Evolutionary conservation across 2,113 vertebrate genomes (phyloP), one percentile per base, ranked within the genome.

Genomic region (Setophaga petechia): DNA sequence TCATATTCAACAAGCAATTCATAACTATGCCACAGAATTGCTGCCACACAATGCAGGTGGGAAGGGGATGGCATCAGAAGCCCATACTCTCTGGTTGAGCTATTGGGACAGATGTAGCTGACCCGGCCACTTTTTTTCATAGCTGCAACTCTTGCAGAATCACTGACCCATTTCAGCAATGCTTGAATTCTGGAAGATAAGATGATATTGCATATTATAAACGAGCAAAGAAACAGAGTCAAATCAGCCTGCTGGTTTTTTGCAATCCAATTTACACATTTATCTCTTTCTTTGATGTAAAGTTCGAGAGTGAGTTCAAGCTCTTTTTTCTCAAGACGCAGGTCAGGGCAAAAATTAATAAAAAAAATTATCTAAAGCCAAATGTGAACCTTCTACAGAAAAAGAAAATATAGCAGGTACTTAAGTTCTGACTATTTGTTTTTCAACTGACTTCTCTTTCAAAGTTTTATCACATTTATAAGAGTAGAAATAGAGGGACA

Each of bases 31-130:
- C 99, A 99, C 74, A 99, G 84, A 97, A 99, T 98, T 44, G 99
- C 99, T 18, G 99, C 99, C 35, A 99, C 99, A 2, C 99, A 99
- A 97, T 99, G 99, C 93, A 99, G 97, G 94, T 99, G 99, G 69
- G 99, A 99, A 27, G 99, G 99, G 6, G 99, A 99, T 3, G 99
- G 99, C 99, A 99, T 99, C 79, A 99, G 96, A 62, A 99, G 99
- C 63, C 99, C 99, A 35, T 99, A 99, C 84, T 99, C 99, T 81
- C 98, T 96, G 5, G 98, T 89, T 5, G 98, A 99, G 94, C 97
- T 97, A 30, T 95, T 97, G 15, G 98, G 97, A 52, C 97, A 97
- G 47, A 97, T 46, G 82, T 98, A 99, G 91, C 98, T 98, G 91
- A 98, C 95, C 9, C 98, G 98, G 41, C 97, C 97, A 63, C 97